phyloP scores from a whole-genome alignment of 1,140 invertebrate species.

The Drosophila arizonae region DNA sequence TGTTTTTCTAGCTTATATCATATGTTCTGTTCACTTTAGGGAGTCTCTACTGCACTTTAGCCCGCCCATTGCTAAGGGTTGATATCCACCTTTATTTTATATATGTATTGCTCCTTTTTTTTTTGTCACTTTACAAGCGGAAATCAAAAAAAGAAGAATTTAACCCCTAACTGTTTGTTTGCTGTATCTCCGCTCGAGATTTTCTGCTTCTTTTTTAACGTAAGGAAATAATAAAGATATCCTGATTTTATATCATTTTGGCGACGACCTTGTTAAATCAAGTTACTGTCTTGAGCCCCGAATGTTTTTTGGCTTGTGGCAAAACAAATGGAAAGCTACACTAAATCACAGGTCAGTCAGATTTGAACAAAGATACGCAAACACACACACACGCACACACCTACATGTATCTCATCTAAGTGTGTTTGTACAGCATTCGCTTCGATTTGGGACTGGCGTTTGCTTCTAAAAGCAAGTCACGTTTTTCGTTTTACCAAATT shows the following conservation, averaged over 20 bases:
- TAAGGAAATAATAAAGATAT: slow-evolving; percentile 70
- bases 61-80: slow-evolving; percentile 31
- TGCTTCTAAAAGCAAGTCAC: slow-evolving; percentile 71
- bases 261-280: slow-evolving; percentile 66
- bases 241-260: slow-evolving; percentile 75
- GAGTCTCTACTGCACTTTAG: slow-evolving; percentile 11
- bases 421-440: slow-evolving; percentile 30
- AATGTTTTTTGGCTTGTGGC: slow-evolving; percentile 18
- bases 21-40: background rate
- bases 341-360: slow-evolving; percentile 58
- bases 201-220: slow-evolving; percentile 2
- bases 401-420: background rate
- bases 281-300: slow-evolving; percentile 47
- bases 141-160: slow-evolving; percentile 42
- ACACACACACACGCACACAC: slow-evolving; percentile 23
- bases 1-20: background rate
- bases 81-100: slow-evolving; percentile 25
- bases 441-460: slow-evolving; percentile 20
- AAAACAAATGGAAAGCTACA: slow-evolving; percentile 58
- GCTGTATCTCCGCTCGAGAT: background rate
- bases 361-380: slow-evolving; percentile 48
- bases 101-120: slow-evolving; percentile 26
- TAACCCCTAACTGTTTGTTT: slow-evolving; percentile 59
- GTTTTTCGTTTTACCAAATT: slow-evolving; percentile 80
- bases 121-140: slow-evolving; percentile 36